A percentile compares a stretch with the other conserved stretches of the same genome.
Evolutionary conservation across 2,113 vertebrate species (phyloP).

Genomic region (Myiozetetes cayanensis): DNA sequence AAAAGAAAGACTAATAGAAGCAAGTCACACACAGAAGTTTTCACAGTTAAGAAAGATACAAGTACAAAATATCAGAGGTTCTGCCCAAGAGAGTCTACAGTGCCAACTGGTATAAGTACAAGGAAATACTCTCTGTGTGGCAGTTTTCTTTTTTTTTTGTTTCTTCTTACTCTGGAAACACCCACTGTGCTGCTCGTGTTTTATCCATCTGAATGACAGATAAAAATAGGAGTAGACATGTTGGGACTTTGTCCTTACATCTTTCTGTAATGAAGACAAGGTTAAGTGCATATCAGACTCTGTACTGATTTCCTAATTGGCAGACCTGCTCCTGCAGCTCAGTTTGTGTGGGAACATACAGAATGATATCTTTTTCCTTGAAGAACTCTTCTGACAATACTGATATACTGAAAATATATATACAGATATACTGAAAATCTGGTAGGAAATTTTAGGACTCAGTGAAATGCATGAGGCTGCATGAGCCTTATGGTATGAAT

Average conservation of each 20-base stretch:
- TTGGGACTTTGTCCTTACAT: conserved; percentile 13
- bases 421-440: not conserved
- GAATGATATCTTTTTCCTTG: not conserved
- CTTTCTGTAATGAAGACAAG: not conserved
- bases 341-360: not conserved
- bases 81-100: not conserved
- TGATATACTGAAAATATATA: not conserved
- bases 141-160: conserved; percentile 28
- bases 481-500: not conserved
- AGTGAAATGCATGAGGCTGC: not conserved
- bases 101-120: conserved; percentile 9
- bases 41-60: not conserved
- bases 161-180: conserved; percentile 13
- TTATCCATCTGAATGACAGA: conserved; percentile 22
- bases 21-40: conserved; percentile 7
- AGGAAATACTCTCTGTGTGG: not conserved
- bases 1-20: conserved; percentile 6
- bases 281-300: not conserved
- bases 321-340: not conserved
- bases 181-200: not conserved
- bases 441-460: not conserved
- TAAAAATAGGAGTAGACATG: not conserved
- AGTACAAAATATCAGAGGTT: conserved; percentile 16
- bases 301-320: not conserved
- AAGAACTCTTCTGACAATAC: not conserved